Evolutionary conservation across 1,140 invertebrate genomes (phyloP), one percentile per base, ranked within the genome.

Genomic region (Alviniconcha marisindica): DNA sequence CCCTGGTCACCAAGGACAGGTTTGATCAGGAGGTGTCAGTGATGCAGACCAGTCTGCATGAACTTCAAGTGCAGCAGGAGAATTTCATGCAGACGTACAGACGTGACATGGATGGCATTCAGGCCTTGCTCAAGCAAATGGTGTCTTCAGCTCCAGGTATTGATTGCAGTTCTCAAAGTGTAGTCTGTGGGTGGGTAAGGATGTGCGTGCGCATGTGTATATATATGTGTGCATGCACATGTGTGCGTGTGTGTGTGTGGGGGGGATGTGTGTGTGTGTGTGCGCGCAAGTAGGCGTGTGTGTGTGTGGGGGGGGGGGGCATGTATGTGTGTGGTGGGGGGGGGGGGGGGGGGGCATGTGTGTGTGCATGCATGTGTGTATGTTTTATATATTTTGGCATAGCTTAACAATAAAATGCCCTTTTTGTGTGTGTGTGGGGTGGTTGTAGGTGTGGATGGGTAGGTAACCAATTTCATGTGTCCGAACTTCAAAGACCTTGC

Each of bases 21-120:
- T 89, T 90, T 85, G 85, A 89, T 44, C 84, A 87, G 42, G 89
- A 90, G 56, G 80, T 90, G 56, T 84, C 87, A 10, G 71, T 76
- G 44, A 60, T 90, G 28, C 76, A 84, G n/a, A 83, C 85, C 12
- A 85, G 84, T 2, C 48, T 89, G n/a, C 51, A 78, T 40, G 84
- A 85, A 28, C 56, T 88, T 38, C 83, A 86, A n/a, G 74, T 79
- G 33, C 73, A 81, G 33, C 86, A 87, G 81, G 77, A 63, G 1
- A 42, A 83, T 28, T 84, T 85, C 66, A 84, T 85, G 84, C 73
- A 83, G 40, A 82, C 76, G 33, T 86, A 85, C 69, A 77, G 79
- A 36, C 80, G 81, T n/a, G 87, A 88, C 73, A 85, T 86, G 80
- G 83, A 84, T n/a, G 63, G 71, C 14, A 63, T 88, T 28, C 86